Conservation (phyloP, 2,113 vertebrate genomes). For the Pangasianodon gigas region DNA sequence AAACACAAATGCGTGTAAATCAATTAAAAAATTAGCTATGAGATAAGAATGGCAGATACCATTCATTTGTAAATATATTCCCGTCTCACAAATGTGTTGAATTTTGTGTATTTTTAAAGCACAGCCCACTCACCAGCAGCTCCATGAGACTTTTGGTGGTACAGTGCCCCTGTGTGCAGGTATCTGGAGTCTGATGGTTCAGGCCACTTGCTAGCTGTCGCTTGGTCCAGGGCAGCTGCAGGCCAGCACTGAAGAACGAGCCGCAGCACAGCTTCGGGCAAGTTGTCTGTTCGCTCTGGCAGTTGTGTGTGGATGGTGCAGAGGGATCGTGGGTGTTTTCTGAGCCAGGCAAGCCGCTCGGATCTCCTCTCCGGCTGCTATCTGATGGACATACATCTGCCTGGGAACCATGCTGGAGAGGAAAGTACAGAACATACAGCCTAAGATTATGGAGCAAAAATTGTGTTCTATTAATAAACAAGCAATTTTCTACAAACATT, state of each 20-base stretch:
- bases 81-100: not conserved
- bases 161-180: constrained; percentile 72
- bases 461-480: not conserved
- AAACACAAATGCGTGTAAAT: not conserved
- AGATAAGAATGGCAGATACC: not conserved
- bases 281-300: constrained; percentile 83
- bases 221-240: constrained; percentile 81
- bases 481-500: not conserved
- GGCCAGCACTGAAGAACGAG: constrained; percentile 73
- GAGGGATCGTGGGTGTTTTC: constrained; percentile 8
- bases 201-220: constrained; percentile 71
- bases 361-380: constrained; percentile 65
- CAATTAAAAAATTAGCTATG: not conserved
- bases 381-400: constrained; percentile 71
- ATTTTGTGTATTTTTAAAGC: not conserved
- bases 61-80: not conserved
- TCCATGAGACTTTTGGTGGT: constrained; percentile 87
- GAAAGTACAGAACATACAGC: not conserved
- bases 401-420: constrained; percentile 10
- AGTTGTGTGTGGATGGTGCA: constrained; percentile 56
- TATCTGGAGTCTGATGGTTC: constrained; percentile 69
- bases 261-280: constrained; percentile 78
- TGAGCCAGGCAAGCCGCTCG: constrained; percentile 41
- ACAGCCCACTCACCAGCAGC: constrained; percentile 83
- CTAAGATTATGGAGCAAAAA: not conserved